A percentile compares a stretch with the other conserved stretches of the same genome.
Evolutionary conservation across 2,888 invertebrate genomes (phyloP).

Genomic region (Drosophila leonis): DNA sequence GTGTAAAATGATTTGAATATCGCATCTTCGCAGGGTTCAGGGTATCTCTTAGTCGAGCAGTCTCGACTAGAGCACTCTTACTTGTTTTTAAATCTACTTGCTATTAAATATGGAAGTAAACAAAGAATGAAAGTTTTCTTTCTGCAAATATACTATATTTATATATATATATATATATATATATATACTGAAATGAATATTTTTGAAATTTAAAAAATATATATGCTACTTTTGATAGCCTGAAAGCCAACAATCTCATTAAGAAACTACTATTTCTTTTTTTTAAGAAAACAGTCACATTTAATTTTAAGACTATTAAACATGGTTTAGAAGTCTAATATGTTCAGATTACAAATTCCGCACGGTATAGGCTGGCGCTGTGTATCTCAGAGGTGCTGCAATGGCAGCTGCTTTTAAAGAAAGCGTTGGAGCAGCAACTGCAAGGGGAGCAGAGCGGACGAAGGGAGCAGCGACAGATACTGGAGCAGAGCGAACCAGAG

Average conservation of each 20-base stretch:
- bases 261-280: not conserved
- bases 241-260: not conserved
- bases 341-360: slow-evolving; percentile 61
- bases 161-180: too few species aligned
- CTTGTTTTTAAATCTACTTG: too few species aligned
- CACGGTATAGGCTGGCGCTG: slow-evolving; percentile 66
- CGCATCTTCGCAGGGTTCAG: too few species aligned
- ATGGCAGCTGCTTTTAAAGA: slow-evolving; percentile 35
- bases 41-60: too few species aligned
- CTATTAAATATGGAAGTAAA: too few species aligned
- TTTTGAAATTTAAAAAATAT: not conserved
- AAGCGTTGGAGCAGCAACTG: slow-evolving; percentile 60
- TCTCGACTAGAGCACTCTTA: too few species aligned
- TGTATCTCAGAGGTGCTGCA: slow-evolving; percentile 62
- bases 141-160: too few species aligned
- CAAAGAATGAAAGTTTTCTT: too few species aligned
- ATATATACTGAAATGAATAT: too few species aligned
- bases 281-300: slow-evolving; percentile 58
- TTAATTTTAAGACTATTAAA: slow-evolving; percentile 48
- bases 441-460: slow-evolving; percentile 58
- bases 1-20: too few species aligned
- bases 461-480: slow-evolving; percentile 49
- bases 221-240: not conserved
- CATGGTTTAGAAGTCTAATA: slow-evolving; percentile 14
- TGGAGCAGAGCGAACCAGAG: slow-evolving; percentile 50